A percentile compares a stretch with the other conserved stretches of the same genome.
Evolutionary conservation across 2,113 vertebrate species (phyloP).

Genomic region (Menidia beryllina): DNA sequence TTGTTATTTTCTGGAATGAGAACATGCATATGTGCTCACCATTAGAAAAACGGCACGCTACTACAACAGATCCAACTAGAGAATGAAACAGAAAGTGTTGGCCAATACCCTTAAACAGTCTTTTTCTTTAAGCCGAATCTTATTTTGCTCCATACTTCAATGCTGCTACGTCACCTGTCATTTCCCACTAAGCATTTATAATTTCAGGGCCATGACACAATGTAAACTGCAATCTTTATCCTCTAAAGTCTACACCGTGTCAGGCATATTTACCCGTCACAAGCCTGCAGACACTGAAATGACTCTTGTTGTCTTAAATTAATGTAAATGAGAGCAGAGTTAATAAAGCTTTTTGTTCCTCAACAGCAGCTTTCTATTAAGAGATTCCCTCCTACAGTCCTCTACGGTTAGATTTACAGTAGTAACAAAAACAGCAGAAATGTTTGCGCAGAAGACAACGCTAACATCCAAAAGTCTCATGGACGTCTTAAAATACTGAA

Average conservation of each 20-base stretch:
- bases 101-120: background rate
- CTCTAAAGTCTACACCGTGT: background rate
- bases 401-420: constrained; percentile 20
- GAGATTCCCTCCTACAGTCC: constrained; percentile 3
- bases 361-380: constrained; percentile 31
- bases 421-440: constrained; percentile 28
- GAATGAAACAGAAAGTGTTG: constrained; percentile 1
- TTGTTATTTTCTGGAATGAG: constrained; percentile 57
- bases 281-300: constrained; percentile 8
- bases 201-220: constrained; percentile 11
- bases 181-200: constrained; percentile 6
- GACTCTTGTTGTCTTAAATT: constrained; percentile 5
- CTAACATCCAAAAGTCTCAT: constrained; percentile 8
- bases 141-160: constrained; percentile 2
- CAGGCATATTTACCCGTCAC: background rate
- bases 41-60: constrained; percentile 40
- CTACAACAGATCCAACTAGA: constrained; percentile 23
- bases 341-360: constrained; percentile 27
- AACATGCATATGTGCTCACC: constrained; percentile 76
- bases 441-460: background rate
- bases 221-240: background rate
- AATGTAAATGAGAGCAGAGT: constrained; percentile 25
- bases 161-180: constrained; percentile 45
- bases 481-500: constrained; percentile 51
- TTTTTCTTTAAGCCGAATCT: background rate